phyloP scores from a whole-genome alignment of 2,113 vertebrate genomes.

The Mirounga angustirostris region DNA sequence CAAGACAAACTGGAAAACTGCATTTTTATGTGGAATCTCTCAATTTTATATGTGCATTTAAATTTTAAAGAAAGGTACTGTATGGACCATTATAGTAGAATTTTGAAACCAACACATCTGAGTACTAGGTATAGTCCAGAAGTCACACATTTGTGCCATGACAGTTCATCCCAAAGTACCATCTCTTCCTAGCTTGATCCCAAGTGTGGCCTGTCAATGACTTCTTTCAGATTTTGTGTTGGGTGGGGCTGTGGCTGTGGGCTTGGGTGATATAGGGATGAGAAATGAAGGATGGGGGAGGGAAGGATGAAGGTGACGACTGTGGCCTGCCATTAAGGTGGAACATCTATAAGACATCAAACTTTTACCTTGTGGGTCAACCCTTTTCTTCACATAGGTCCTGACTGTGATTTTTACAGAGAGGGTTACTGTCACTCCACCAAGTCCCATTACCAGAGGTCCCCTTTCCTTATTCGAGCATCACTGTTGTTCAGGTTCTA shows the following conservation, averaged over 20 bases:
- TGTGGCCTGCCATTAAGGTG: neutral
- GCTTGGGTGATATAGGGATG: neutral
- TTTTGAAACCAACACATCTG: neutral
- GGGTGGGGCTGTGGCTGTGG: neutral
- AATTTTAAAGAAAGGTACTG: neutral
- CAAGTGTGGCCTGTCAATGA: neutral
- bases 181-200: neutral
- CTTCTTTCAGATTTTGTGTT: neutral
- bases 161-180: neutral
- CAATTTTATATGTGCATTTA: slow-evolving; percentile 8
- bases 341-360: neutral
- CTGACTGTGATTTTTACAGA: neutral
- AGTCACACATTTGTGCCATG: neutral
- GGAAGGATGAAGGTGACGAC: neutral
- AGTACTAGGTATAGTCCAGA: neutral
- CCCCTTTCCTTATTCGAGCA: neutral
- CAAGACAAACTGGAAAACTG: slow-evolving; percentile 34
- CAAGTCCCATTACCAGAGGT: neutral
- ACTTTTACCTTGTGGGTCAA: neutral
- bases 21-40: slow-evolving; percentile 16
- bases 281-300: neutral
- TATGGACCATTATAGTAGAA: neutral
- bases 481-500: neutral
- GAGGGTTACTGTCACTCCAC: neutral
- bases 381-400: neutral